Conservation (phyloP, 2,797 vertebrate genomes). For the Oryzias sinensis region DNA sequence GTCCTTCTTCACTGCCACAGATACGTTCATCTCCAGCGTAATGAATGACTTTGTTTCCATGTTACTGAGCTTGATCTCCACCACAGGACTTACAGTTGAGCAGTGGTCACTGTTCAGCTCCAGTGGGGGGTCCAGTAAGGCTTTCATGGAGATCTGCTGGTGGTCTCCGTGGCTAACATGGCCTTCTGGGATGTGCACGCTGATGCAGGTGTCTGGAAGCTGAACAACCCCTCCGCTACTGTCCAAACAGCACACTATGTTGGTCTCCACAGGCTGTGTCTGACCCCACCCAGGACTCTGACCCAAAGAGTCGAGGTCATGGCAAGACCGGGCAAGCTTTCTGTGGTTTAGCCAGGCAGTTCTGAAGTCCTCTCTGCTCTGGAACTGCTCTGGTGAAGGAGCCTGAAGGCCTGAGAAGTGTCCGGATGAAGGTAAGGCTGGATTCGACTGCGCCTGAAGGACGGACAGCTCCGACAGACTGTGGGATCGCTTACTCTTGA, state of each 20-base stretch:
- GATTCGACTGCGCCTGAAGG: conserved; percentile 86
- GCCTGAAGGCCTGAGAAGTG: conserved; percentile 90
- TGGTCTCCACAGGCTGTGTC: conserved; percentile 94
- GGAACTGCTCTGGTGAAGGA: conserved; percentile 92
- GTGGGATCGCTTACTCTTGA: conserved; percentile 93
- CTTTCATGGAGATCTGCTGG: conserved; percentile 94
- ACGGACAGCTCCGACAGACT: conserved; percentile 93
- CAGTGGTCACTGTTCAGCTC: conserved; percentile 91
- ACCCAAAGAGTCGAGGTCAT: conserved; percentile 91
- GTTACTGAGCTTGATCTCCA: conserved; percentile 94
- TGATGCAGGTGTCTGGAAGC: conserved; percentile 93
- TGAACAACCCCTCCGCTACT: conserved; percentile 89
- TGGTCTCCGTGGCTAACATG: conserved; percentile 86
- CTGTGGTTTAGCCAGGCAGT: conserved; percentile 95
- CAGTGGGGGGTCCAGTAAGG: conserved; percentile 89
- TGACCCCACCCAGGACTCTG: conserved; percentile 98
- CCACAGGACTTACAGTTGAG: conserved; percentile 88
- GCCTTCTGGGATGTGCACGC: conserved; percentile 88
- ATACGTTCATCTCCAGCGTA: conserved; percentile 88
- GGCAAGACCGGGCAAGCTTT: conserved; percentile 93
- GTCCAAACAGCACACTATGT: conserved; percentile 90
- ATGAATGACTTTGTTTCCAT: conserved; percentile 89
- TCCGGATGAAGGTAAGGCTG: conserved; percentile 66
- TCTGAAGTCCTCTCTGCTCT: conserved; percentile 94
- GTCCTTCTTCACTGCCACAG: conserved; percentile 82